phyloP scores from a whole-genome alignment of 2,797 vertebrate genomes.

The Scleropages formosus region DNA sequence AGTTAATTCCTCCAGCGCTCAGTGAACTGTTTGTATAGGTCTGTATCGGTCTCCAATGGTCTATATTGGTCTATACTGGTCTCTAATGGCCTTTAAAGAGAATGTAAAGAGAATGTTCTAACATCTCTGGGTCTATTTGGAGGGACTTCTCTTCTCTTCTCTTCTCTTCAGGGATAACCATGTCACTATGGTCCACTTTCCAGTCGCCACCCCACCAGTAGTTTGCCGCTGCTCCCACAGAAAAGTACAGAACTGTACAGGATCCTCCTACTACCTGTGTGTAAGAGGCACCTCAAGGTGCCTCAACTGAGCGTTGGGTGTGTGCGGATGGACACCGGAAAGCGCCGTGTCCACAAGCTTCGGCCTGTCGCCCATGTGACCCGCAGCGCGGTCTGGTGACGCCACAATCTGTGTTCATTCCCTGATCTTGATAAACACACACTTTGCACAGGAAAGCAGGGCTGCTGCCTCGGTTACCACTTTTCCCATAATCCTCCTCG shows the following conservation, averaged over 20 bases:
- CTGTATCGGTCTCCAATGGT: too few species aligned
- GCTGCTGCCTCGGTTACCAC: constrained; percentile 68
- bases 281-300: constrained; percentile 16
- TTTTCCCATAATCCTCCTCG: neutral
- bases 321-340: neutral
- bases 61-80: too few species aligned
- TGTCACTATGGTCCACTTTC: neutral
- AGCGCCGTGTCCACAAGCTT: neutral
- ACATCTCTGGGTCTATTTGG: neutral
- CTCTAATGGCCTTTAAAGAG: too few species aligned
- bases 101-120: neutral
- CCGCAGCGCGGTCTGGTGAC: neutral
- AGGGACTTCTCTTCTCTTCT: neutral
- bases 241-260: neutral
- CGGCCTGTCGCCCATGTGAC: neutral
- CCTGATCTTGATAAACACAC: constrained; percentile 55
- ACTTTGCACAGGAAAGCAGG: constrained; percentile 75
- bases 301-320: too few species aligned
- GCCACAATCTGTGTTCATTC: neutral
- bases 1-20: too few species aligned
- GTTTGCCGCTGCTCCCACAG: constrained; percentile 3
- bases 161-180: neutral
- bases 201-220: neutral
- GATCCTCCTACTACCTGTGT: neutral
- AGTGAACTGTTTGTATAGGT: too few species aligned